Evolutionary conservation across 64 coral and sea anemone genomes (phyloP).

Genomic region (Dendrophyllia cribrosa): DNA sequence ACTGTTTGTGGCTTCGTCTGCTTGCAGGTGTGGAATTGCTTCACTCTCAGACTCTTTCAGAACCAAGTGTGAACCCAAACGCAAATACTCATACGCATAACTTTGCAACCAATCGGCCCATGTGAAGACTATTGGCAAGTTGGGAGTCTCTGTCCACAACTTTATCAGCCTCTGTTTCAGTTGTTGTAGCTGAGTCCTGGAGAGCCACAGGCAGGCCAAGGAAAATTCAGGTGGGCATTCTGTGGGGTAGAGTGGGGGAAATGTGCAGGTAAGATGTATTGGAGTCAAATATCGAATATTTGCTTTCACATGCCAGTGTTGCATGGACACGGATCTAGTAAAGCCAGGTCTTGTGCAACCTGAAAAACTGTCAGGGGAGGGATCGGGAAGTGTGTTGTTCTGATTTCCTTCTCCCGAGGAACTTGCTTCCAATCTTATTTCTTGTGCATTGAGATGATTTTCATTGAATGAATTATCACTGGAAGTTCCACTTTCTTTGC

Average conservation of each 20-base stretch:
- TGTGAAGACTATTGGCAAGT: constrained; percentile 69
- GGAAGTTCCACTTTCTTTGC: neutral
- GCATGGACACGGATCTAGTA: constrained; percentile 26
- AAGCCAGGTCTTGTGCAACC: constrained; percentile 51
- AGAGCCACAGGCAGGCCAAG: constrained; percentile 82
- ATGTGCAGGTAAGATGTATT: constrained; percentile 55
- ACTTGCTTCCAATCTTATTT: neutral
- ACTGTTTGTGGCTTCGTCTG: neutral
- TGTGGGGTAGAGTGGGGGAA: constrained; percentile 65
- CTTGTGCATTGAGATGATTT: neutral
- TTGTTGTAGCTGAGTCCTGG: constrained; percentile 35
- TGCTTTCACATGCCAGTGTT: constrained; percentile 65
- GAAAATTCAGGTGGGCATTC: constrained; percentile 67
- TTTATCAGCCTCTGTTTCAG: constrained; percentile 39
- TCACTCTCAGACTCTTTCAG: constrained; percentile 34
- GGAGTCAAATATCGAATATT: constrained; percentile 60
- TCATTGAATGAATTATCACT: neutral
- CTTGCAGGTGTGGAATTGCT: neutral
- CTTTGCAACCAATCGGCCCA: constrained; percentile 92
- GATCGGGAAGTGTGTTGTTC: neutral
- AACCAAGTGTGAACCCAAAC: constrained; percentile 53
- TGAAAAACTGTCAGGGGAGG: neutral
- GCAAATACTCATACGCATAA: constrained; percentile 51
- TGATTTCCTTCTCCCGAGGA: neutral
- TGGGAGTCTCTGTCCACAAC: constrained; percentile 68